These are phyloP conservation scores for Harpalus rufipes DNA, from an alignment of 2,888 invertebrate genomes.

Conservation along the genomic window DNA sequence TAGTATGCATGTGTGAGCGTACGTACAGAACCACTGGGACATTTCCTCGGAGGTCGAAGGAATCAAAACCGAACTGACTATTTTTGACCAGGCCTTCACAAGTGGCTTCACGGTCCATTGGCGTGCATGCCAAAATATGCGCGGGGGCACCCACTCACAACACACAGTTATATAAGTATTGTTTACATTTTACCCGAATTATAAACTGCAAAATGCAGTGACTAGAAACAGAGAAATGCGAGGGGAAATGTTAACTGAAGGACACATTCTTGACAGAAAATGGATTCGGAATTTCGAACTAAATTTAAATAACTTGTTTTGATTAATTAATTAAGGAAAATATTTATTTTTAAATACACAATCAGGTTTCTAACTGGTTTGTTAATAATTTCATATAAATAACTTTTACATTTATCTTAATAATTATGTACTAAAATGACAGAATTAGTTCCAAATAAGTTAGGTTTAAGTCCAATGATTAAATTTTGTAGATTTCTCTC, in stretches of 20 bases:
- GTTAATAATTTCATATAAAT: not conserved
- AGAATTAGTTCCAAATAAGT: too few species aligned
- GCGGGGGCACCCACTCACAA: slow-evolving; percentile 8
- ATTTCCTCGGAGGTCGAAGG: slow-evolving; percentile 29
- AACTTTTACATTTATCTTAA: not conserved
- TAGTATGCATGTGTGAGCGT: not conserved
- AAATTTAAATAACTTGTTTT: not conserved
- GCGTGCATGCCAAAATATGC: slow-evolving; percentile 22
- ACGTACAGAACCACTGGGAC: slow-evolving; percentile 10
- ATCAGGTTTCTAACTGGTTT: not conserved
- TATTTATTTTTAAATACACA: not conserved
- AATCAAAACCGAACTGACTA: slow-evolving; percentile 40
- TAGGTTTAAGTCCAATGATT: too few species aligned
- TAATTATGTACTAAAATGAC: not conserved
- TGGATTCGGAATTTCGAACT: not conserved
- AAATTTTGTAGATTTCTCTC: too few species aligned
- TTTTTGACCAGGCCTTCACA: slow-evolving; percentile 50
- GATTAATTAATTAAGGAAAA: not conserved
- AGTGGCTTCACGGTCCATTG: slow-evolving; percentile 19
- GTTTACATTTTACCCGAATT: slow-evolving; percentile 22
- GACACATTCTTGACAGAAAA: not conserved
- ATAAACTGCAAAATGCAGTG: not conserved
- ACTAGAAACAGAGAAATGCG: not conserved
- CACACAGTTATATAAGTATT: slow-evolving; percentile 30
- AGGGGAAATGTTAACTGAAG: slow-evolving; percentile 5